These are phyloP conservation scores for Anthonomus grandis DNA, from an alignment of 1,140 invertebrate species.

Conservation along the genomic window DNA sequence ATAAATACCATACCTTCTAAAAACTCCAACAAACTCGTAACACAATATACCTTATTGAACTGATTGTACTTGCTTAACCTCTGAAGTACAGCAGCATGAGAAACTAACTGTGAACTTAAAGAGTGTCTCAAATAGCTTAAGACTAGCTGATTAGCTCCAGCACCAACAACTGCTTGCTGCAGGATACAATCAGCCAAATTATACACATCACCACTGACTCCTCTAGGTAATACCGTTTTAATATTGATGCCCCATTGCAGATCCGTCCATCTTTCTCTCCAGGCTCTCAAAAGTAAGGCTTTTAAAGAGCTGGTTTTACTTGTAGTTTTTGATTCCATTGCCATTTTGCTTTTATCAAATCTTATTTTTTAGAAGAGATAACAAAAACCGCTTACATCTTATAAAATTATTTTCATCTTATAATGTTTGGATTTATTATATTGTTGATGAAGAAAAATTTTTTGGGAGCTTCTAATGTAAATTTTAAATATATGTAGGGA, in stretches of 20 bases:
- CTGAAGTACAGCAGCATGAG: conserved; percentile 83
- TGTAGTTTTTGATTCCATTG: conserved; percentile 72
- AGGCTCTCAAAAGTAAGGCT: conserved; percentile 80
- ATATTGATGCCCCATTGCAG: conserved; percentile 94
- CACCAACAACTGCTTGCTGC: conserved; percentile 88
- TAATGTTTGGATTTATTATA: too few relatives aligned
- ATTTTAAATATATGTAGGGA: too few relatives aligned
- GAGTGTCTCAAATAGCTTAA: conserved; percentile 91
- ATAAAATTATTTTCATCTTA: too few relatives aligned
- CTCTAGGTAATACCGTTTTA: conserved; percentile 78
- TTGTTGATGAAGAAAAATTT: too few relatives aligned
- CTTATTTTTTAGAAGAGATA: too few relatives aligned
- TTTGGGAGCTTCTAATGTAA: too few relatives aligned
- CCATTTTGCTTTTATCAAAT: too few relatives aligned
- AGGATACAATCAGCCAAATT: conserved; percentile 90
- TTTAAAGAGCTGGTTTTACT: conserved; percentile 84
- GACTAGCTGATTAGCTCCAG: conserved; percentile 85
- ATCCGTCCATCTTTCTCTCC: conserved; percentile 92
- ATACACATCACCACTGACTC: conserved; percentile 87
- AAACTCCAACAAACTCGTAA: conserved; percentile 80
- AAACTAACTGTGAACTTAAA: conserved; percentile 83
- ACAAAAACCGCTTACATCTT: too few relatives aligned
- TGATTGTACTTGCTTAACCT: conserved; percentile 87
- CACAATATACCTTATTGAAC: conserved; percentile 84
- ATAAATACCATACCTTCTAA: conserved; percentile 64